Base-by-base conservation (phyloP, 2,113 vertebrate species). In the Oncorhynchus gorbuscha region DNA sequence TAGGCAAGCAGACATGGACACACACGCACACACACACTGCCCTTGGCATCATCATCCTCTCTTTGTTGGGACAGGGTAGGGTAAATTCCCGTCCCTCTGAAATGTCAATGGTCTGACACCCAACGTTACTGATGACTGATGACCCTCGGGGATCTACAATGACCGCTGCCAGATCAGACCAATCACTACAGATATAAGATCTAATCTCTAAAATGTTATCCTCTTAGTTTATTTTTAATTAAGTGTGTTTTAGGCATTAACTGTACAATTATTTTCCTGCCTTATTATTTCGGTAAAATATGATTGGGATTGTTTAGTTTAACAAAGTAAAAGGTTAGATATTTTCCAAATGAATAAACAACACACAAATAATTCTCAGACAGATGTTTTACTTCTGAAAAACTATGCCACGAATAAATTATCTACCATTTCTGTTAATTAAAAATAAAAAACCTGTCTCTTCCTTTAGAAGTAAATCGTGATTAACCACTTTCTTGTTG, bases 51-150 rank as follows among this genome's bases (percentile, higher is more conserved):
- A 39, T 39, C 39, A 39, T 39, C 35, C 20, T 22, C 16, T 30
- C 69, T 48, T 24, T 70, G 69, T 70, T 49, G 35, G 69, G 39
- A 49, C 39, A 48, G n/a, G 69, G n/a, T n/a, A 70, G 35, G 64
- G 48, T 28, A n/a, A 3, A 14, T 51, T 61, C 22, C 48, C 12
- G 26, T 72, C 59, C 12, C 30, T 51, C 9, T 76, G 61, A 73
- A 69, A 78, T 69, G 71, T 74, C 77, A 74, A 32, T 30, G 65
- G 65, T 69, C 66, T 70, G 49, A 59, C 65, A 74, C 66, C 55
- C 71, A 73, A 77, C 72, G 89, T 89, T 84, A 85, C 66, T 76
- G 22, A 45, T 77, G 75, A 71, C 45, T 66, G 12, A 39, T 48
- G 13, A n/a, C 45, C 68, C 71, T 73, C 8, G 24, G 69, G 65